Evolutionary conservation across 2,113 vertebrate genomes (phyloP).

Genomic region (Jacana jacana): DNA sequence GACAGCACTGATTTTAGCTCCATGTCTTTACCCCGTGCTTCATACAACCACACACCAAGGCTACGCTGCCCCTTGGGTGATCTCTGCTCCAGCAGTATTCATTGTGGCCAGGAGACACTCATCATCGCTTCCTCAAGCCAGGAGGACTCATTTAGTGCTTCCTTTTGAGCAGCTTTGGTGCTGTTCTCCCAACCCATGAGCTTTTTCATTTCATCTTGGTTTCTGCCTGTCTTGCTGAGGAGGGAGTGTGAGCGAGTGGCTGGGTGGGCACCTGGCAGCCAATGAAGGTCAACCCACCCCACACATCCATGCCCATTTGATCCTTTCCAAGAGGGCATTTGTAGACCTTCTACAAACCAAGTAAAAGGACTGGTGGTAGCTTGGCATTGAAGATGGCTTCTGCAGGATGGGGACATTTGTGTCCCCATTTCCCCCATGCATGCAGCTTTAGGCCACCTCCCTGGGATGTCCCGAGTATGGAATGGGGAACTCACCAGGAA

Average conservation of each 20-base stretch:
- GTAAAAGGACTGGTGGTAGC: not conserved
- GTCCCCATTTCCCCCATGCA: not conserved
- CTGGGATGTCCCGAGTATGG: not conserved
- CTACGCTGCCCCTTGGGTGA: not conserved
- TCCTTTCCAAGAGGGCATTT: not conserved
- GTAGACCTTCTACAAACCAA: not conserved
- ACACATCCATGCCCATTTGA: rapidly evolving
- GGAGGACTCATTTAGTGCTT: not conserved
- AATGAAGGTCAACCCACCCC: not conserved
- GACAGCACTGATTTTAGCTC: not conserved
- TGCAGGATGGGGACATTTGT: rapidly evolving
- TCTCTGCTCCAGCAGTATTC: not conserved
- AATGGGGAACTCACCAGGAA: not conserved
- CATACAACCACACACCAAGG: rapidly evolving
- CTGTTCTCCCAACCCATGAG: not conserved
- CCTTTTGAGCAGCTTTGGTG: not conserved
- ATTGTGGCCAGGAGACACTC: not conserved
- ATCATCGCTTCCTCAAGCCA: not conserved
- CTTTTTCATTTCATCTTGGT: not conserved
- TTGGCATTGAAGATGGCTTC: rapidly evolving
- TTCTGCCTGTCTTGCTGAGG: rapidly evolving
- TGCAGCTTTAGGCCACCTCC: not conserved
- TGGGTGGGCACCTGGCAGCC: not conserved
- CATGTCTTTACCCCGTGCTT: rapidly evolving
- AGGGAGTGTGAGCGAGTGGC: rapidly evolving